Evolutionary conservation across 2,888 invertebrate genomes (phyloP), one percentile per base, ranked within the genome.

Genomic region (Marronus borbonicus): DNA sequence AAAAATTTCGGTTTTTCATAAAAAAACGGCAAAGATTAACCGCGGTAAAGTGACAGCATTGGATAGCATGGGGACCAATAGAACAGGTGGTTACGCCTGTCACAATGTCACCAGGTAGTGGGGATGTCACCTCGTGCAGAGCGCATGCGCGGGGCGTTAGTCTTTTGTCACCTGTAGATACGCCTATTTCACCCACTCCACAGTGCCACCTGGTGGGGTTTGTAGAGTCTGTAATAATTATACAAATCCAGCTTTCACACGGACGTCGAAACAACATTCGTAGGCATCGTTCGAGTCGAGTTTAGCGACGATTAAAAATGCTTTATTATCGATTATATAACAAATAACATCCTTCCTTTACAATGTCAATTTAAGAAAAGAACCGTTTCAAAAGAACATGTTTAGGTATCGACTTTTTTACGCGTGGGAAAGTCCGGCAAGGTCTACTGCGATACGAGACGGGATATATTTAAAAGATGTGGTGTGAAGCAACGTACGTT

Each of bases 61-160:
- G 88, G 86, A 85, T 86, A 85, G 85, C 85, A 85, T 86, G 83
- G 82, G 86, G 84, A 84, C 88, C 87, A 87, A 87, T 87, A 85
- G 87, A 83, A 87, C 88, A 88, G 88, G 88, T 88, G 87, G 88
- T 86, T 86, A 85, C 86, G 86, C 84, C 86, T 87, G 88, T 88
- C 88, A 84, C 85, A 86, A 87, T 88, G 88, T 88, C 88, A 88
- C 88, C 88, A 77, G 72, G 76, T 79, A 84, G 86, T 81, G 85
- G 88, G 88, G 86, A 88, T 88, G 88, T 88, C 88, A 88, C 87
- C 87, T 85, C 82, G 76, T 66, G 68, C 65, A 75, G 77, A 64
- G 85, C 86, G 87, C 88, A 83, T 82, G 88, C 87, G 87, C 85
- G 85, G 85, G 88, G 88, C 87, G 88, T 86, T 85, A 85, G 84